These are phyloP conservation scores for Leptura quadrifasciata DNA, from an alignment of 2,888 invertebrate species.

Conservation along the genomic window DNA sequence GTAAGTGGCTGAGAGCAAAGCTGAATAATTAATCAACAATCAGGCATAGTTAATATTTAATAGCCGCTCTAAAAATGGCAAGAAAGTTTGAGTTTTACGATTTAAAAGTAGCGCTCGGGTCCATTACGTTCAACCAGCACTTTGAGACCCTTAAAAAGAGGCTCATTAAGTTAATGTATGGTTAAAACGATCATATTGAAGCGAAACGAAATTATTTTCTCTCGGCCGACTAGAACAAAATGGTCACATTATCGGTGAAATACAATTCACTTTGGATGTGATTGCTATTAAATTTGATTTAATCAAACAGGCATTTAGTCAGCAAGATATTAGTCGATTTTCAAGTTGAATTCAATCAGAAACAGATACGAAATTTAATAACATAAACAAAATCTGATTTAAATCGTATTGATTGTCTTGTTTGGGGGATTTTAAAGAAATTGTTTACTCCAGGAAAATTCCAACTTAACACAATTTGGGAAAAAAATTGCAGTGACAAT, in stretches of 20 bases:
- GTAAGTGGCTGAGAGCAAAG: constrained; percentile 30
- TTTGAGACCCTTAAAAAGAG: constrained; percentile 40
- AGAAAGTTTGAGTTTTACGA: constrained; percentile 41
- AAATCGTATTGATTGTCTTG: too few relatives aligned
- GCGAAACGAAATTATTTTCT: constrained; percentile 29
- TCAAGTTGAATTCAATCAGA: too few relatives aligned
- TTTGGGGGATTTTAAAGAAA: too few relatives aligned
- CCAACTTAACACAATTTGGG: too few relatives aligned
- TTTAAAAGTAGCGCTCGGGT: constrained; percentile 40
- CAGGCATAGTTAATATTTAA: constrained; percentile 34
- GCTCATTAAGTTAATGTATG: constrained; percentile 46
- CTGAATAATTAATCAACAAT: constrained; percentile 43
- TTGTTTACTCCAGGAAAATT: too few relatives aligned
- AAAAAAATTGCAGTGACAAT: too few relatives aligned
- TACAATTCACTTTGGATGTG: background rate
- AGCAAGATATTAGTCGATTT: too few relatives aligned
- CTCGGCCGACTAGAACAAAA: background rate
- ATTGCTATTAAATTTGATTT: too few relatives aligned
- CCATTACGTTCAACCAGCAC: constrained; percentile 43
- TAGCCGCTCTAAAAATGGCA: constrained; percentile 31
- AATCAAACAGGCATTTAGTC: too few relatives aligned
- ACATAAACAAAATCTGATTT: too few relatives aligned
- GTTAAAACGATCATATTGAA: constrained; percentile 40
- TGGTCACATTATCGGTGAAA: background rate
- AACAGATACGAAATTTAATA: too few relatives aligned